A percentile compares a stretch with the other conserved stretches of the same genome.
phyloP scores from a whole-genome alignment of 2,113 vertebrate genomes.

The Calidris pugnax region DNA sequence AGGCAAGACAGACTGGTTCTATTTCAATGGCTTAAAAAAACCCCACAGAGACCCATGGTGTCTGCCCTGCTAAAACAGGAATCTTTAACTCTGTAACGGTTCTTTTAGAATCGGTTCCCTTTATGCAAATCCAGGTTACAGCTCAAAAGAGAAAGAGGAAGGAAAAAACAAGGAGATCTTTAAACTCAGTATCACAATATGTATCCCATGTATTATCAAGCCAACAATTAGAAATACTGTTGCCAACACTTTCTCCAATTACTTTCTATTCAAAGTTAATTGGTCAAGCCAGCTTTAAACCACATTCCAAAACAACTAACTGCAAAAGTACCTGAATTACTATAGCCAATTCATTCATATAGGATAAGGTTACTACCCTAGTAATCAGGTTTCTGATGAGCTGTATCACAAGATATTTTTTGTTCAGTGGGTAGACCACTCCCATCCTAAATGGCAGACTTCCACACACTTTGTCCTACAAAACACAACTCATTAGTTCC shows the following conservation, averaged over 20 bases:
- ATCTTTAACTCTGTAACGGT: conserved; percentile 24
- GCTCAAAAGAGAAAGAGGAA: conserved; percentile 42
- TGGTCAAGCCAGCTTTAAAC: neutral
- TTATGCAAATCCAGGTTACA: conserved; percentile 57
- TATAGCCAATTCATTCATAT: neutral
- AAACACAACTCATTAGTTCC: neutral
- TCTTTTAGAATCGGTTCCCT: conserved; percentile 57
- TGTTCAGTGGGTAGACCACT: neutral
- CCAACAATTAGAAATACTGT: neutral
- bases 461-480: neutral
- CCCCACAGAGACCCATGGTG: neutral
- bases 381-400: neutral
- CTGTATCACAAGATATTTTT: neutral
- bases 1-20: neutral
- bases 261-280: neutral
- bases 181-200: neutral
- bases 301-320: neutral
- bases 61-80: neutral
- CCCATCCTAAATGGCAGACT: neutral
- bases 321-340: neutral
- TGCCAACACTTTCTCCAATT: neutral
- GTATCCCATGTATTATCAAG: neutral
- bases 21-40: conserved; percentile 1
- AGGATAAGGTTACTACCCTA: neutral
- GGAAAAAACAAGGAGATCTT: neutral